These are phyloP conservation scores for Pachymerium ferrugineum DNA, from an alignment of 2,888 invertebrate species.

Conservation along the genomic window DNA sequence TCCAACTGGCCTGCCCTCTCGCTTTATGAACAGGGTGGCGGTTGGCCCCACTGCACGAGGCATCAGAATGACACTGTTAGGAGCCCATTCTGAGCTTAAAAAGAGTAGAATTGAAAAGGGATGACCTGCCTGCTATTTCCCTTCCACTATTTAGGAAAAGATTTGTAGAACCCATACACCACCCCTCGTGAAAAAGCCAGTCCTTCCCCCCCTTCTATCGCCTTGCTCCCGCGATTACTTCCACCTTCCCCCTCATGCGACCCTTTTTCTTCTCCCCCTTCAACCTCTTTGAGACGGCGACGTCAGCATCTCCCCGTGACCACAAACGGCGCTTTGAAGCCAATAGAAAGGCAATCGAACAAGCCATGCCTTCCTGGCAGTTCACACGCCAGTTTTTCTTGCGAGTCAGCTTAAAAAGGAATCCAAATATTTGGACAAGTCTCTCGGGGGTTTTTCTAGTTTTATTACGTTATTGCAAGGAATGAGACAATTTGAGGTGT, in stretches of 20 bases:
- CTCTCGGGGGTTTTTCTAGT: not conserved
- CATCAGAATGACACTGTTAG: conserved; percentile 18
- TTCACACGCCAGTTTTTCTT: conserved; percentile 15
- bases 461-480: conserved; percentile 11
- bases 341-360: conserved; percentile 18
- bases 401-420: conserved; percentile 12
- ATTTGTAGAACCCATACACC: conserved; percentile 13
- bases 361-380: conserved; percentile 12
- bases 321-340: conserved; percentile 17
- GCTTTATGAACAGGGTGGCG: conserved; percentile 8
- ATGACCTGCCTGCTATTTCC: conserved; percentile 12
- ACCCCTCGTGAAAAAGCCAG: not conserved
- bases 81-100: conserved; percentile 17
- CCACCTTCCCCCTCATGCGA: not conserved
- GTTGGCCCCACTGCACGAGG: conserved; percentile 16
- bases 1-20: conserved; percentile 16
- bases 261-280: conserved; percentile 7
- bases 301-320: conserved; percentile 12
- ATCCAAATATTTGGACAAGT: conserved; percentile 19
- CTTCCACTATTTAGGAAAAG: conserved; percentile 19
- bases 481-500: conserved; percentile 6
- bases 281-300: conserved; percentile 17
- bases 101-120: conserved; percentile 15
- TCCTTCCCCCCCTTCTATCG: not conserved
- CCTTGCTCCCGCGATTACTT: conserved; percentile 8